phyloP scores from a whole-genome alignment of 2,888 invertebrate species.

The Alsophila aescularia region DNA sequence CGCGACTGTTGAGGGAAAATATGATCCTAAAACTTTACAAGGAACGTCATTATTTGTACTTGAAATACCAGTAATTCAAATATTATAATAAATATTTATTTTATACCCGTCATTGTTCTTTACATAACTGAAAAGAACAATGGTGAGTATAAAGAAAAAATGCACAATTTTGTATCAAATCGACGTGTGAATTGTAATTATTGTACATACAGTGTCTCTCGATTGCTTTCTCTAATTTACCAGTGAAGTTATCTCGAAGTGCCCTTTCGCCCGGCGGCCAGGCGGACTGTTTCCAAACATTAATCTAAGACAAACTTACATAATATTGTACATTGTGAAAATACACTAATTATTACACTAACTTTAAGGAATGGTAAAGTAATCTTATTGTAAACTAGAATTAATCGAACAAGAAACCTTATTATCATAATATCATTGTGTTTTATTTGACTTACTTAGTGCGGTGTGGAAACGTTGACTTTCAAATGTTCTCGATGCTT shows the following conservation, averaged over 20 bases:
- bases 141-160: neutral
- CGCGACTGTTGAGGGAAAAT: too few species aligned
- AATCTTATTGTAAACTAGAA: constrained; percentile 84
- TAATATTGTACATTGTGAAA: constrained; percentile 84
- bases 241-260: constrained; percentile 73
- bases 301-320: constrained; percentile 71
- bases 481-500: too few species aligned
- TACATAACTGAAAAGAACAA: too few species aligned
- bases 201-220: constrained; percentile 44
- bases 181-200: constrained; percentile 43
- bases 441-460: constrained; percentile 61
- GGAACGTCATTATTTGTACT: too few species aligned
- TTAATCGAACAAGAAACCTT: constrained; percentile 84
- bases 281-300: constrained; percentile 77
- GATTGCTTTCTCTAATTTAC: constrained; percentile 55
- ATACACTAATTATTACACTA: constrained; percentile 79
- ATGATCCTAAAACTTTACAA: too few species aligned
- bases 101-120: too few species aligned
- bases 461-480: neutral
- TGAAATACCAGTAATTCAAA: too few species aligned
- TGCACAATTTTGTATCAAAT: neutral
- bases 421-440: constrained; percentile 80
- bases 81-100: too few species aligned
- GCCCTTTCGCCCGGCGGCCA: constrained; percentile 79
- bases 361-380: constrained; percentile 73